A percentile compares a stretch with the other conserved stretches of the same genome.
Evolutionary conservation across 1,140 invertebrate species (phyloP).

Genomic region (Vanessa atalanta): DNA sequence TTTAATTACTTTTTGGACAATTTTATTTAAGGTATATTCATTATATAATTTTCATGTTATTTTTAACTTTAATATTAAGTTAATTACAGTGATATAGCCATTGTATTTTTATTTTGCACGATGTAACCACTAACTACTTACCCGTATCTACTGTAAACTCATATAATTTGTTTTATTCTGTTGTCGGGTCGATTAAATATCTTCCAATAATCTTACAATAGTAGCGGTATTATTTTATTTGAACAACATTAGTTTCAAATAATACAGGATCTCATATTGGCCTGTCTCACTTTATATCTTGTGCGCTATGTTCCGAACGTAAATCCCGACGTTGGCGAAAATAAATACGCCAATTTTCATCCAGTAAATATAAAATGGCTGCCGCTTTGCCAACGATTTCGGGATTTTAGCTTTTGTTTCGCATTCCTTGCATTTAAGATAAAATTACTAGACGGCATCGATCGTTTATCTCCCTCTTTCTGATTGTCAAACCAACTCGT

Average conservation of each 20-base stretch:
- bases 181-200: no score
- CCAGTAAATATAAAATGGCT: slow-evolving; percentile 6
- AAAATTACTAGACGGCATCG: background rate
- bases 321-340: background rate
- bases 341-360: slow-evolving; percentile 2
- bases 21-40: no score
- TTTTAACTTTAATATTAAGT: no score
- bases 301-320: background rate
- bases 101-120: no score
- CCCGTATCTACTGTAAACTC: no score
- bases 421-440: background rate
- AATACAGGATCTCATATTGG: background rate
- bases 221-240: background rate
- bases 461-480: no score
- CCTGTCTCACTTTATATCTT: slow-evolving; percentile 8
- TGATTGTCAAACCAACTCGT: no score
- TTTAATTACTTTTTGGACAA: no score
- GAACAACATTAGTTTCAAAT: background rate
- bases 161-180: no score
- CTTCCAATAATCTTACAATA: background rate
- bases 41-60: no score
- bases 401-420: background rate
- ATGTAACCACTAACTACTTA: no score
- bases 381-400: background rate
- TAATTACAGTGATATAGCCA: no score